Evolutionary conservation across 2,797 vertebrate genomes (phyloP), one percentile per base, ranked within the genome.

Genomic region (Ctenosaura bakeri): DNA sequence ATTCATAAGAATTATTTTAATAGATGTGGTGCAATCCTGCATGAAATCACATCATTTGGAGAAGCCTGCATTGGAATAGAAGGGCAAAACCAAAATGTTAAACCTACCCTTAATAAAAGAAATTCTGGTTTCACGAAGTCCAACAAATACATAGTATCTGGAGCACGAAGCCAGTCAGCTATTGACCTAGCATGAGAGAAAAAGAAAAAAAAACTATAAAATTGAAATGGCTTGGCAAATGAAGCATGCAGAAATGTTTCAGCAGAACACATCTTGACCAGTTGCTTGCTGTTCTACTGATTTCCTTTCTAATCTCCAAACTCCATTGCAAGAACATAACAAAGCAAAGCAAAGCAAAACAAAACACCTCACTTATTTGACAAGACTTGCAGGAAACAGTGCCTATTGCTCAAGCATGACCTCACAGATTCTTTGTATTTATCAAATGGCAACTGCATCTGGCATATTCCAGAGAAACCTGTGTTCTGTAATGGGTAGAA

Each of bases 91-190:
- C 1, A 42, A 69, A 46, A 76, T 12, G 89, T 59, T 59, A 77
- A 89, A 3, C 95, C 90, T 95, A 99, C 99, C 98, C 99, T 98
- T 96, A 99, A 95, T 92, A 99, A 96, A 93, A 99, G 98, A 97
- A 99, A 99, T 96, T 99, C 99, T 2, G 99, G 99, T 92, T 99
- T 99, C 96, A 99, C 99, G 90, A 99, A 99, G 96, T 99, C 99
- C 97, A 99, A 95, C 94, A 99, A 96, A 95, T 99, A 99, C 99
- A 99, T 99, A 29, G 99, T 99, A 91, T 99, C 99, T 1, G 99
- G 99, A 86, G 99, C 99, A 93, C 98, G 98, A 87, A 99, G 98
- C 99, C 99, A 99, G 95, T 99, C 99, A 92, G 99, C 99, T 80
- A 99, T 99, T 42, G 99, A 99, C 94, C 99, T 99, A 94, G 89